Conservation (phyloP, 2,888 invertebrate species). For the Erebia epiphron region DNA sequence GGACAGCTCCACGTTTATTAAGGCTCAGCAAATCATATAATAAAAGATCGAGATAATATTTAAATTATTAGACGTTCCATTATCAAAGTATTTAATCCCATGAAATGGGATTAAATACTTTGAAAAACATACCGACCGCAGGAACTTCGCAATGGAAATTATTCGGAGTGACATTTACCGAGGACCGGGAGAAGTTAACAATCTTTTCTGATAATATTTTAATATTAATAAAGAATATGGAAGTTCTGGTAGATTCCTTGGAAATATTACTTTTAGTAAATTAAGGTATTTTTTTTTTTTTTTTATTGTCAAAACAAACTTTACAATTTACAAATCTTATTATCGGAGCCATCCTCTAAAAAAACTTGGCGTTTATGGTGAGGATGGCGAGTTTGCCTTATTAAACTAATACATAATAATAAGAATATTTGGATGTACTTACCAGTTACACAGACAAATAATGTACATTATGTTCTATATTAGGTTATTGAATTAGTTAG, state of each 20-base stretch:
- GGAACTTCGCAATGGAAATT: conserved; percentile 34
- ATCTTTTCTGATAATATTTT: conserved; percentile 29
- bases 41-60: conserved; percentile 28
- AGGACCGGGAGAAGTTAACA: conserved; percentile 19
- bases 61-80: conserved; percentile 32
- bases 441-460: no score
- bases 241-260: conserved; percentile 20
- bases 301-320: no score
- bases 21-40: conserved; percentile 18
- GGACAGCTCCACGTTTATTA: not conserved
- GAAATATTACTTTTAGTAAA: not conserved
- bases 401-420: no score
- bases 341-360: no score
- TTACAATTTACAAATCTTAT: no score
- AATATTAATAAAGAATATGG: conserved; percentile 16
- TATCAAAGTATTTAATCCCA: conserved; percentile 36
- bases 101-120: no score
- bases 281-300: no score
- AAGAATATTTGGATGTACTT: no score
- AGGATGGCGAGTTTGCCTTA: no score
- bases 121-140: conserved; percentile 31
- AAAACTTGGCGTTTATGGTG: no score
- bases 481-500: no score
- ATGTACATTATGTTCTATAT: no score
- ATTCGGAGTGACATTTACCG: conserved; percentile 27